Conservation (phyloP, 1,140 invertebrate genomes). For the Apis cerana region DNA sequence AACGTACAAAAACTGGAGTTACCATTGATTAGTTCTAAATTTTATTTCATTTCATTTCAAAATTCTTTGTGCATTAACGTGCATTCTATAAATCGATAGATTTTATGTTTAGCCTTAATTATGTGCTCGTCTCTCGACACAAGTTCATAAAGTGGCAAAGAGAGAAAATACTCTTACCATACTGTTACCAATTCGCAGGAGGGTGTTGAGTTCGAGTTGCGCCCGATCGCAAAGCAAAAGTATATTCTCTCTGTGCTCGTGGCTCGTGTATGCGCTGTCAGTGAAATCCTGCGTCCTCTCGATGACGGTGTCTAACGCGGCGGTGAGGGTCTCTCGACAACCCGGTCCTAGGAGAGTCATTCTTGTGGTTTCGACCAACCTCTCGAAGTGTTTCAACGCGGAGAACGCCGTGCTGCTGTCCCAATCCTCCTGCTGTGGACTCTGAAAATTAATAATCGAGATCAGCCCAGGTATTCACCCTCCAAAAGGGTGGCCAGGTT, state of each 20-base stretch:
- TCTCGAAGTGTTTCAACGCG: slow-evolving; percentile 91
- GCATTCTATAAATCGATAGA: no score
- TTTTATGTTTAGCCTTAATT: no score
- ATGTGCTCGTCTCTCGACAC: no score
- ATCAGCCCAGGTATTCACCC: not conserved
- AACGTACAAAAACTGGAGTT: no score
- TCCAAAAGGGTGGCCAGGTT: not conserved
- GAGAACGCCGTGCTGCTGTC: slow-evolving; percentile 89
- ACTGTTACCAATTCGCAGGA: slow-evolving; percentile 91
- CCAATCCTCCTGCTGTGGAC: slow-evolving; percentile 83
- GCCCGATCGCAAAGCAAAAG: slow-evolving; percentile 93
- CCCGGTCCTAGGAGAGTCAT: slow-evolving; percentile 83
- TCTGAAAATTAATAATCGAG: slow-evolving; percentile 59
- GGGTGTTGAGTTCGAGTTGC: slow-evolving; percentile 92
- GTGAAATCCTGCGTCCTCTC: slow-evolving; percentile 99
- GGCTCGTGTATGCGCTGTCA: slow-evolving; percentile 98
- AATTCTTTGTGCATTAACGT: no score
- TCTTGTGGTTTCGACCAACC: slow-evolving; percentile 91
- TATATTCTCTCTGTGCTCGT: slow-evolving; percentile 98
- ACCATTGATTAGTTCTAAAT: no score
- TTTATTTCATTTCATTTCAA: no score
- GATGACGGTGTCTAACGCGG: slow-evolving; percentile 93
- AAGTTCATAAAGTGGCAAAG: no score
- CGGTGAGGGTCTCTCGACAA: slow-evolving; percentile 88
- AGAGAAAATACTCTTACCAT: slow-evolving; percentile 85